A percentile compares a stretch with the other conserved stretches of the same genome.
Evolutionary conservation across 2,797 vertebrate species (phyloP).

Genomic region (Lutjanus argentimaculatus): DNA sequence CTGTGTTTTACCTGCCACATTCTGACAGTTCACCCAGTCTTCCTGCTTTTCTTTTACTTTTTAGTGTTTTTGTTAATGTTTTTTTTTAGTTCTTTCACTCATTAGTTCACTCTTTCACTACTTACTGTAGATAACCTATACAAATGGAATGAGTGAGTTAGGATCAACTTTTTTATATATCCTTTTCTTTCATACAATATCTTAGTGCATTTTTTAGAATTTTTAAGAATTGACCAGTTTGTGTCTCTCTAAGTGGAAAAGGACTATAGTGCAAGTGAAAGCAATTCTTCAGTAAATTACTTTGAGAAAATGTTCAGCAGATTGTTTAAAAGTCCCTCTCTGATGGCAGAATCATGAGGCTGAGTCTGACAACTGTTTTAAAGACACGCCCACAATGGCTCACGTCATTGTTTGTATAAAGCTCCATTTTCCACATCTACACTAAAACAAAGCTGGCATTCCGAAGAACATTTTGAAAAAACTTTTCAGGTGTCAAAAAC

Average conservation of each 20-base stretch:
- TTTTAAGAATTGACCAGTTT: not conserved
- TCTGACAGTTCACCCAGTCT: not conserved
- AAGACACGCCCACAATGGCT: not conserved
- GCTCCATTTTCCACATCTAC: fast-evolving
- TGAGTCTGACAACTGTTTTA: not conserved
- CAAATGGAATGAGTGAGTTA: not conserved
- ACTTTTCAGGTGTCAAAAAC: not conserved
- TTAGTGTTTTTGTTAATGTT: not conserved
- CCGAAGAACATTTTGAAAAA: not conserved
- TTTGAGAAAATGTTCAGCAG: not conserved
- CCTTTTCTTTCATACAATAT: too few species aligned
- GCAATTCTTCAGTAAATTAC: not conserved
- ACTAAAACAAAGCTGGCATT: not conserved
- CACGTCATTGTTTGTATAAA: too few species aligned
- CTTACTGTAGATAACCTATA: not conserved
- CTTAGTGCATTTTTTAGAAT: too few species aligned
- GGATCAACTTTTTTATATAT: too few species aligned
- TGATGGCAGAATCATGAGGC: not conserved
- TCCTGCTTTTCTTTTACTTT: not conserved
- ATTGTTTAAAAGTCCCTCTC: not conserved
- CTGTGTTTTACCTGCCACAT: not conserved
- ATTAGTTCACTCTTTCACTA: too few species aligned
- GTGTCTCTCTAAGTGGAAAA: not conserved
- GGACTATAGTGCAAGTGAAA: not conserved
- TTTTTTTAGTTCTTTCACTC: not conserved